Conservation (phyloP, 1,140 invertebrate species). For the Ceratina calcarata region DNA sequence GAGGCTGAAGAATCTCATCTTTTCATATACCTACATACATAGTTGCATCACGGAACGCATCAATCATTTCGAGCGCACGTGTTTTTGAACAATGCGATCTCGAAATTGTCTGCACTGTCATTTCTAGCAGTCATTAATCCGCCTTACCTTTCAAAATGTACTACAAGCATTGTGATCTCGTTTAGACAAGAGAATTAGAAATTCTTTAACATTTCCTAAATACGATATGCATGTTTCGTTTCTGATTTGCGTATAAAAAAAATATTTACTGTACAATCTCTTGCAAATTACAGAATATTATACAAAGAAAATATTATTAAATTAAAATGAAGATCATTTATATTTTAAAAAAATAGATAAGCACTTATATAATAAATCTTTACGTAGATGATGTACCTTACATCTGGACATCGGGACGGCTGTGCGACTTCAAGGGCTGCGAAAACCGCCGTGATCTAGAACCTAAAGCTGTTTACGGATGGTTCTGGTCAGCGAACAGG, state of each 20-base stretch:
- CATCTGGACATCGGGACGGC: constrained; percentile 94
- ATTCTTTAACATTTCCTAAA: not conserved
- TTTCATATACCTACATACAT: constrained; percentile 59
- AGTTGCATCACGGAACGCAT: constrained; percentile 55
- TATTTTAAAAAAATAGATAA: not conserved
- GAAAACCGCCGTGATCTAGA: constrained; percentile 91
- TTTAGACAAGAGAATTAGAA: not conserved
- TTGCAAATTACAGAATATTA: not conserved
- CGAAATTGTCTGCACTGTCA: not conserved
- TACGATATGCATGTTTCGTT: not conserved
- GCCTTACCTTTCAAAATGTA: not conserved
- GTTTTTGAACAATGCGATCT: not conserved
- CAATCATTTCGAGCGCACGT: constrained; percentile 38
- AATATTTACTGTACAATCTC: no score
- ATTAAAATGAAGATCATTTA: no score
- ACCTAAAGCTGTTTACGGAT: constrained; percentile 91
- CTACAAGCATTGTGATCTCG: not conserved
- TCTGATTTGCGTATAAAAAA: not conserved
- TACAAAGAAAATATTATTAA: not conserved
- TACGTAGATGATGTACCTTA: constrained; percentile 91
- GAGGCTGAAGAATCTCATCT: constrained; percentile 66
- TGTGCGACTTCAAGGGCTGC: constrained; percentile 96
- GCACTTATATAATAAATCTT: no score
- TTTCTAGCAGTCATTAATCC: not conserved
- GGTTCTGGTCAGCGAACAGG: constrained; percentile 96